These are phyloP conservation scores for Strix aluco DNA, from an alignment of 2,113 vertebrate species.

Conservation along the genomic window DNA sequence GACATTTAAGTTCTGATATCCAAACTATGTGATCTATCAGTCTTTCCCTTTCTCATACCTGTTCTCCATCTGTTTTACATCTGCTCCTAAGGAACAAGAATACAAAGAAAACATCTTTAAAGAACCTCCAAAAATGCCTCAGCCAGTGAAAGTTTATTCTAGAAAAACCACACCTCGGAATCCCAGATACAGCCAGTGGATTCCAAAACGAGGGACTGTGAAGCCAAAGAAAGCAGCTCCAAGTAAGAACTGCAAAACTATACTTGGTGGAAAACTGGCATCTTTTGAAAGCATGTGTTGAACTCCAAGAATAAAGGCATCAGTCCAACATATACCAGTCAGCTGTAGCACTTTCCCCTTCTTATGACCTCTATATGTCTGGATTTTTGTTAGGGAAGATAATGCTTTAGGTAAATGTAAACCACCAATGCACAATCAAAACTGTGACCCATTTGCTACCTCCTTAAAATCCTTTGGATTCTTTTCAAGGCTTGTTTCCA, in stretches of 20 bases:
- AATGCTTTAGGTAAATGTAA: conserved; percentile 24
- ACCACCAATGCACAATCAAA: neutral
- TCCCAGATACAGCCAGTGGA: conserved; percentile 50
- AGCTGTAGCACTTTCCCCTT: conserved; percentile 44
- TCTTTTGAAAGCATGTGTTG: conserved; percentile 60
- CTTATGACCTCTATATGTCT: conserved; percentile 46
- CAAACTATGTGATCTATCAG: neutral
- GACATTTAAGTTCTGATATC: conserved; percentile 17
- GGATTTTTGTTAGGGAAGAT: conserved; percentile 45
- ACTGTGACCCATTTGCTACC: conserved; percentile 1
- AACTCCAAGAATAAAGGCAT: conserved; percentile 56
- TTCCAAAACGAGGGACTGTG: conserved; percentile 65
- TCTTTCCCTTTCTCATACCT: conserved; percentile 40
- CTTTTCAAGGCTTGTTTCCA: conserved; percentile 25
- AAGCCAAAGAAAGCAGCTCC: conserved; percentile 77
- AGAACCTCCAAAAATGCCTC: conserved; percentile 70
- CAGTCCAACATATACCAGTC: conserved; percentile 43
- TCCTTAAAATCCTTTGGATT: conserved; percentile 35
- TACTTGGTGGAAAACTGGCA: conserved; percentile 69
- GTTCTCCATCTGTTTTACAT: conserved; percentile 64
- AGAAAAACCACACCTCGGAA: conserved; percentile 67
- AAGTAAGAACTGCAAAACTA: conserved; percentile 78
- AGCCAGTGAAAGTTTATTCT: conserved; percentile 71
- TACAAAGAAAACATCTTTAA: conserved; percentile 81
- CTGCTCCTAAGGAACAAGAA: conserved; percentile 80